Percentiles rank a stretch among this genome's conserved stretches.
These are phyloP conservation scores for Hypothenemus hampei DNA, from an alignment of 1,140 invertebrate species.

Conservation along the genomic window DNA sequence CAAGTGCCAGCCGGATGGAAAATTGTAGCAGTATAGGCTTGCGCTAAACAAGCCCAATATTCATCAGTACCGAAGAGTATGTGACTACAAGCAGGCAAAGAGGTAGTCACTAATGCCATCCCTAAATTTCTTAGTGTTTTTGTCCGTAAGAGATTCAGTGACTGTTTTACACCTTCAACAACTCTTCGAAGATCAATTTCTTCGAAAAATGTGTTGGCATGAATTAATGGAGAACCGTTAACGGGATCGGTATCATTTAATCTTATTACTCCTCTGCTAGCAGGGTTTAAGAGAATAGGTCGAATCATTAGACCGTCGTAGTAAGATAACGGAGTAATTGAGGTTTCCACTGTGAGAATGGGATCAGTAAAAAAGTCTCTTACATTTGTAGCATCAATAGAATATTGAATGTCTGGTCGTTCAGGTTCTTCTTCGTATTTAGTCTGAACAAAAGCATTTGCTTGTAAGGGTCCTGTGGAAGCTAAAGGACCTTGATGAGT, in stretches of 20 bases:
- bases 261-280: constrained; percentile 55
- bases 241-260: constrained; percentile 54
- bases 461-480: constrained; percentile 48
- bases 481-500: constrained; percentile 48
- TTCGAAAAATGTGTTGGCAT: constrained; percentile 62
- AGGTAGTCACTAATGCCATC: constrained; percentile 42
- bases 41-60: constrained; percentile 51
- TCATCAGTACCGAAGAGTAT: constrained; percentile 46
- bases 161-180: constrained; percentile 51
- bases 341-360: constrained; percentile 47
- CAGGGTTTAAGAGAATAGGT: constrained; percentile 51
- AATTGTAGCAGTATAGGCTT: constrained; percentile 45
- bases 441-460: constrained; percentile 53
- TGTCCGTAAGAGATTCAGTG: constrained; percentile 49
- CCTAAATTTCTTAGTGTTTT: constrained; percentile 45
- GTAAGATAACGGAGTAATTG: constrained; percentile 49
- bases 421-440: constrained; percentile 37
- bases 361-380: constrained; percentile 47
- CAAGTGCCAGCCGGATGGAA: constrained; percentile 56
- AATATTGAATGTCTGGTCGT: constrained; percentile 61
- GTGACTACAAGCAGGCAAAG: constrained; percentile 44
- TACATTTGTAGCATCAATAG: constrained; percentile 54
- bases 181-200: constrained; percentile 51
- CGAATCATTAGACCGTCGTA: constrained; percentile 47
- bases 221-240: constrained; percentile 57